Base-by-base conservation (phyloP, 2,888 invertebrate genomes). In the Cheilosia soror region DNA sequence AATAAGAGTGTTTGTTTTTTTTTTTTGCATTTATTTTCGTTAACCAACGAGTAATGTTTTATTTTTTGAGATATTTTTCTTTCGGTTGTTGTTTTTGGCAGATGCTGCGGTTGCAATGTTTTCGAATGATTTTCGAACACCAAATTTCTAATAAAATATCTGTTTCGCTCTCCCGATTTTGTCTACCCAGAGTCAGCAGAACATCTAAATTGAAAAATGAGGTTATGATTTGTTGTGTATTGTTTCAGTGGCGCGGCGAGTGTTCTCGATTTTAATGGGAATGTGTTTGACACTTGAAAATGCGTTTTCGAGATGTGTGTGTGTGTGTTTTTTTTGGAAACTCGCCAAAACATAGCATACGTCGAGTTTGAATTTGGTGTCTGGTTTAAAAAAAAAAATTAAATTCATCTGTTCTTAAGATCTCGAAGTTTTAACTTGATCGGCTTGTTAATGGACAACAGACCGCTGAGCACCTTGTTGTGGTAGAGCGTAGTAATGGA, bases 81-180 rank as follows among this genome's bases (percentile, higher is more conserved):
- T 29, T 55, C 68, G 1, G 20, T n/a, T 71, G 42, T 55, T 47
- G 63, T 5, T 58, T 51, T 62, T 71, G 27, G 33, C 72, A 68
- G 9, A 66, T 33, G 31, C 40, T 72, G 62, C 31, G 20, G 29
- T 37, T 58, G 51, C 69, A 58, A 49, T 40, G 51, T 60, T 71
- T 82, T 76, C 57, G 62, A 31, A 60, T 20, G 33, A 5, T 55
- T 73, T 73, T 66, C 80, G 80, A 69, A 73, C 13, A 63, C 57
- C 72, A 65, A 72, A 79, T 33, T 33, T 51, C 51, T 51, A 63
- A 37, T 49, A 13, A 29, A 37, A 20, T 11, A 13, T 55, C 5
- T 55, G 15, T 31, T 25, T 47, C 7, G 11, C 27, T 51, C 51
- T 25, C 51, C 27, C 44, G 9, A 4, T 44, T 42, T 42, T 42